Evolutionary conservation across 2,888 invertebrate genomes (phyloP), one percentile per base, ranked within the genome.

Genomic region (Esperia sulphurella): DNA sequence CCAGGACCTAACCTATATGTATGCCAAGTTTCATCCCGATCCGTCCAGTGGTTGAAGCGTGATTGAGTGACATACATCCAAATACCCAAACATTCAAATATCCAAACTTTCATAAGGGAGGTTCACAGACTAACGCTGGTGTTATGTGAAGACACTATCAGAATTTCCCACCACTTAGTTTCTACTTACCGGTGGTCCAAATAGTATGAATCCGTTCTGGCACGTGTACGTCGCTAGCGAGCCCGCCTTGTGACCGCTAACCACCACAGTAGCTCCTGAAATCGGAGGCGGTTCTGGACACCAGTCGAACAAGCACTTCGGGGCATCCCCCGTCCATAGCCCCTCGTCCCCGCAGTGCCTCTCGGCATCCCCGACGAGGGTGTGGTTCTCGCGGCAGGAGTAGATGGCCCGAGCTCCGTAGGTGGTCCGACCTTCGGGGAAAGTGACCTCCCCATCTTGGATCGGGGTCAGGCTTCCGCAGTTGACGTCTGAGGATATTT

Each of bases 281-380:
- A 96, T 94, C 31, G 91, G 90, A 0, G 94, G 94, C 0, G 97
- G 96, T 54, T 95, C 95, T 0, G 96, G 95, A 73, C 97, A 97
- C 96, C 97, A 94, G 80, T 96, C 94, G 71, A 95, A 95, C 43
- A 96, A 83, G 75, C 97, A 97, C 63, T 94, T 93, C 0, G 97
- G 96, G 7, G 94, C 91, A 48, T 93, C 92, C 0, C 95, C 95
- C 41, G 92, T 93, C 97, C 97, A 97, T 43, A 90, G 79, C 0
- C 94, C 96, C 37, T 92, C 92, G 50, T 94, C 92, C 0, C 92
- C 92, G 67, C 97, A 97, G n/a, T 89, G 85, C 14, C 96, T 86
- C 52, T 92, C 92, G 42, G 92, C 91, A 56, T 88, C 92, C 0
- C 97, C 97, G 6, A 95, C 94, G 2, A 97, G 83, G 0, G 97